Evolutionary conservation across 2,888 invertebrate species (phyloP), one percentile per base, ranked within the genome.

Genomic region (Aphodius sticticus): DNA sequence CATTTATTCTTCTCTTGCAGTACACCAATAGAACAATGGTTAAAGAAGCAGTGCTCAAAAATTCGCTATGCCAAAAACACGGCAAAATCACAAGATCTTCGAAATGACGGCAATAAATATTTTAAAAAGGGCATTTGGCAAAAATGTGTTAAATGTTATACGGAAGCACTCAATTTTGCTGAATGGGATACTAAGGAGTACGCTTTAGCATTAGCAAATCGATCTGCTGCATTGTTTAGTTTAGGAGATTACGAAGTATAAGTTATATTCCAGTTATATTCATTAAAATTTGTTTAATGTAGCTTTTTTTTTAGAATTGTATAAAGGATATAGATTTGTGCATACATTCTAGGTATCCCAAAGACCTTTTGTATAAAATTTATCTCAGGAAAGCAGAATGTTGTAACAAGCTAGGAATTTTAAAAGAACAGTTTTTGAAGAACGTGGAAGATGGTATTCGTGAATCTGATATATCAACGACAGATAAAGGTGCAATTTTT

Each of bases 311-410:
- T 14, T 85, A 93, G 92, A 92, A 93, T 76, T 93, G 94, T 84
- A 84, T 95, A 36, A 88, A 90, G 81, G 95, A 95, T 87, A 92
- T 94, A 38, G 89, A 92, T 26, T 84, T 91, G 77, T 94, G 94
- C 0, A 87, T 94, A 12, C 87, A 91, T 69, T 89, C 91, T 82
- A 91, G 92, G 9, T 95, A 95, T 86, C 94, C 95, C 0, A 85
- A 88, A 69, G 91, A 92, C 79, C 89, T 92, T 76, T 89, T 89
- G 38, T 92, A 93, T 84, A 96, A 96, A 88, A 88, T 96, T 78
- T 89, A 92, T 77, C 87, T 94, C 16, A 91, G 96, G 35, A 90
- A 91, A 83, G 93, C 92, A 0, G 92, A 94, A 84, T 95, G 95
- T 87, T 91, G 76, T 53, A 70, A 79, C 71, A 71, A 79, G 37